Evolutionary conservation across 2,797 vertebrate genomes (phyloP).

Genomic region (Cynodonichthys magdalenae): DNA sequence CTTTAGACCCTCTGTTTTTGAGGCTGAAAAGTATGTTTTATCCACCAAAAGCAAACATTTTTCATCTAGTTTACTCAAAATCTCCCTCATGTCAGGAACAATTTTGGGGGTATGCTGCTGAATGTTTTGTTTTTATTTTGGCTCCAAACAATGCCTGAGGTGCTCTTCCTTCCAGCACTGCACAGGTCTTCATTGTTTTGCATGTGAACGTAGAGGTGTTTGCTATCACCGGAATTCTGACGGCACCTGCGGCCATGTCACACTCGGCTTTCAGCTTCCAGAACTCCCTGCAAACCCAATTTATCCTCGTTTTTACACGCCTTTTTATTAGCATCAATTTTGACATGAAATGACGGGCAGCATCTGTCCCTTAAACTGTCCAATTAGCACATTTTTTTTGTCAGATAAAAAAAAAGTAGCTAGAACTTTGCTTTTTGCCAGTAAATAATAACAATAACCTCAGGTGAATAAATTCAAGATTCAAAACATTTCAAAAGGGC

Average conservation of each 20-base stretch:
- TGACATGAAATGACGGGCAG: constrained; percentile 23
- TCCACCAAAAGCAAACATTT: constrained; percentile 21
- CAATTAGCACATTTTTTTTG: constrained; percentile 30
- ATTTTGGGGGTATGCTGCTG: constrained; percentile 28
- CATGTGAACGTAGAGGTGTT: constrained; percentile 25
- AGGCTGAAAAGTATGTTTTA: constrained; percentile 36
- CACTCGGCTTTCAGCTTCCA: constrained; percentile 14
- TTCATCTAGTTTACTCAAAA: background rate
- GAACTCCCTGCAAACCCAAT: constrained; percentile 30
- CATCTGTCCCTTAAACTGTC: constrained; percentile 24
- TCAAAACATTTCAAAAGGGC: constrained; percentile 21
- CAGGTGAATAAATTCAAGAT: constrained; percentile 11
- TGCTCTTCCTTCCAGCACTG: constrained; percentile 18
- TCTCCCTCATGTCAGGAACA: constrained; percentile 31
- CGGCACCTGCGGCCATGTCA: constrained; percentile 12
- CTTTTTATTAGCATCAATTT: constrained; percentile 27
- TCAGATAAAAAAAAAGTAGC: background rate
- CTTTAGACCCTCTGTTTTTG: constrained; percentile 15
- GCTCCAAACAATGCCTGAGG: constrained; percentile 12
- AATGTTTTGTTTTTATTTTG: constrained; percentile 22
- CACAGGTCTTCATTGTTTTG: constrained; percentile 18
- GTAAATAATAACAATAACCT: constrained; percentile 22
- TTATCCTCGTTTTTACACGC: constrained; percentile 23
- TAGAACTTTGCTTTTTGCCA: constrained; percentile 11
- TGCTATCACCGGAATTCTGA: constrained; percentile 27